Base-by-base conservation (phyloP, 2,113 vertebrate species). In the Lamprologus tigripictilis region DNA sequence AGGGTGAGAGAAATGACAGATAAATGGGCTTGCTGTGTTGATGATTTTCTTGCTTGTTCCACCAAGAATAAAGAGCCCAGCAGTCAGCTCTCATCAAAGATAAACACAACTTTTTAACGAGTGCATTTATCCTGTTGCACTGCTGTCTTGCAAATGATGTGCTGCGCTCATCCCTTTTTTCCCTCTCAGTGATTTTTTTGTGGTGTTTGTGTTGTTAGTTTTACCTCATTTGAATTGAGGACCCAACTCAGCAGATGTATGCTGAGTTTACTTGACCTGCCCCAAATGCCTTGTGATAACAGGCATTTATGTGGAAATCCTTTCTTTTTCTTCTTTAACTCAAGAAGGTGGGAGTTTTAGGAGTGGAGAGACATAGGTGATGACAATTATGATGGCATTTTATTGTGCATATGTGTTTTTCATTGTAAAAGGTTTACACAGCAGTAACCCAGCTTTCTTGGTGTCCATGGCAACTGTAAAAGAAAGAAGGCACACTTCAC, bases 401-500 rank as follows among this genome's bases (percentile, higher is more conserved):
- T 53, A 78, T 87, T 84, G 63, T 19, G 33, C 26, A 37, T 80
- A 35, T 90, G 80, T 54, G 66, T 68, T 57, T 80, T 82, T 78
- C 87, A 86, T 90, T 82, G 40, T 81, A 88, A 93, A 88, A 90
- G 87, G 40, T 91, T 89, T 83, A 83, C 81, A 85, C 82, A 90
- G 87, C 87, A 89, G 92, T 80, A 91, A 92, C 83, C 92, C 84
- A 61, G 83, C 78, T 87, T 96, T 95, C 94, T 93, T 89, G 90
- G 96, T 96, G 93, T 96, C 97, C 96, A 96, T 97, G 96, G 97
- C 96, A 98, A 98, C 97, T 78, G 93, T 81, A 94, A 89, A 92
- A 96, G 92, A 96, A 95, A 95, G 95, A 96, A 96, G 92, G 94
- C 94, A 91, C 90, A 95, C 86, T 85, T 89, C 91, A 90, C 92